Evolutionary conservation across 1,140 invertebrate genomes (phyloP), one percentile per base, ranked within the genome.

Genomic region (Pissodes strobi): DNA sequence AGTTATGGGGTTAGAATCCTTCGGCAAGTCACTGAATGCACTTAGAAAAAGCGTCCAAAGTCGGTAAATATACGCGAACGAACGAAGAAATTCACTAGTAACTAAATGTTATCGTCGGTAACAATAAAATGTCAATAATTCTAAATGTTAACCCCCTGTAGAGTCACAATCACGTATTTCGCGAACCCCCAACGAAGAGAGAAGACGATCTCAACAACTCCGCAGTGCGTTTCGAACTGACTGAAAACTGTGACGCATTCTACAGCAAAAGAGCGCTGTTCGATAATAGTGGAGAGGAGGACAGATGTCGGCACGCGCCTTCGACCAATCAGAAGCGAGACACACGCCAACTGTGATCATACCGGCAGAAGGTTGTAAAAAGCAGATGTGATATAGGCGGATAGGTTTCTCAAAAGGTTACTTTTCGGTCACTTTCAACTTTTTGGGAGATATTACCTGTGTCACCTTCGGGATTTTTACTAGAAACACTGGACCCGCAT

Each of bases 271-370:
- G 37, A 49, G 34, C 43, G 8, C 41, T 41, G 46, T 39, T 61
- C 58, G 58, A 61, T 61, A 61, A 51, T 21, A 41, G 45, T 61
- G 46, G 58, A 49, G 58, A 49, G 58, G 45, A 52, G 46, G 46
- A 38, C 58, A 61, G 58, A 49, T 61, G 58, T 61, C 46, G 58
- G 58, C 58, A 61, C 58, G 58, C 58, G 58, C 37, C 58, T 43
- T 17, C 34, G 34, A 61, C 58, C 58, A 61, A 61, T 61, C 22
- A 21, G 58, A 51, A 43, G 15, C 45, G 27, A 39, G 58, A 39
- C 58, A 61, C 58, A 61, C 41, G 58, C 58, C 58, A 61, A 61
- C 58, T 61, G 58, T 61, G 45, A 61, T 61, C 45, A 39, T 25
- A 23, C 23, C 23, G 23, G 34, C 23, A 49, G 34, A 27, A 27